Percentiles rank a stretch among this genome's conserved stretches.
Conservation (phyloP, 53 echinoderm and acorn worm genomes). For the Arbacia lixula region DNA sequence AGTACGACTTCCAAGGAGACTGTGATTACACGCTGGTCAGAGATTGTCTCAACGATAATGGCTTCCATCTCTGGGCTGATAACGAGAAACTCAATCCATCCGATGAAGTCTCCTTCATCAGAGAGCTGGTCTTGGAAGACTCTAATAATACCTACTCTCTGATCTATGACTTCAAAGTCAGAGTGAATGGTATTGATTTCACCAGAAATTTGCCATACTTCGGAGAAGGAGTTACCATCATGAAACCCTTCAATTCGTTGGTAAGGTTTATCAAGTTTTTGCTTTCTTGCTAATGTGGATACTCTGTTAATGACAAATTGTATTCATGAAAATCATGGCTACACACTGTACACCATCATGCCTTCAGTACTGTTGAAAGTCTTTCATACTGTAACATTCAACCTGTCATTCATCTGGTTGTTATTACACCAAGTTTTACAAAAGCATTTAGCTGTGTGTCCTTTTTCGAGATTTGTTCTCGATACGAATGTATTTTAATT, state of each 20-base stretch:
- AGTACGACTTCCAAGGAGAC: slow-evolving; percentile 66
- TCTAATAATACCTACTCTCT: slow-evolving; percentile 54
- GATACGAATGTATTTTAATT: no score
- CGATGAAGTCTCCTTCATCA: slow-evolving; percentile 63
- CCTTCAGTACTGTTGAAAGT: no score
- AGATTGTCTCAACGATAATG: slow-evolving; percentile 27
- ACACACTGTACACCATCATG: no score
- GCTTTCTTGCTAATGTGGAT: not conserved
- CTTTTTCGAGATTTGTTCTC: no score
- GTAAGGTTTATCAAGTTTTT: not conserved
- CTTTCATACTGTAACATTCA: no score
- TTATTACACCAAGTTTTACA: no score
- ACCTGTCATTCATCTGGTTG: no score
- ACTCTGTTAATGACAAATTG: no score
- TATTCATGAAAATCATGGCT: no score
- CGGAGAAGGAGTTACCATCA: slow-evolving; percentile 12
- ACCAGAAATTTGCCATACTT: slow-evolving; percentile 61
- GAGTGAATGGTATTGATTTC: slow-evolving; percentile 63
- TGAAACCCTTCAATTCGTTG: slow-evolving; percentile 3
- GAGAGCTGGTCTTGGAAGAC: slow-evolving; percentile 64
- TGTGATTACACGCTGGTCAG: slow-evolving; percentile 57
- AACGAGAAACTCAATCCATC: slow-evolving; percentile 69
- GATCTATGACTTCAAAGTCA: slow-evolving; percentile 52
- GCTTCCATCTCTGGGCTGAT: slow-evolving; percentile 38
- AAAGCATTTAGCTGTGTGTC: no score